These are phyloP conservation scores for Eremobia ochroleuca DNA, from an alignment of 2,888 invertebrate genomes.

Conservation along the genomic window DNA sequence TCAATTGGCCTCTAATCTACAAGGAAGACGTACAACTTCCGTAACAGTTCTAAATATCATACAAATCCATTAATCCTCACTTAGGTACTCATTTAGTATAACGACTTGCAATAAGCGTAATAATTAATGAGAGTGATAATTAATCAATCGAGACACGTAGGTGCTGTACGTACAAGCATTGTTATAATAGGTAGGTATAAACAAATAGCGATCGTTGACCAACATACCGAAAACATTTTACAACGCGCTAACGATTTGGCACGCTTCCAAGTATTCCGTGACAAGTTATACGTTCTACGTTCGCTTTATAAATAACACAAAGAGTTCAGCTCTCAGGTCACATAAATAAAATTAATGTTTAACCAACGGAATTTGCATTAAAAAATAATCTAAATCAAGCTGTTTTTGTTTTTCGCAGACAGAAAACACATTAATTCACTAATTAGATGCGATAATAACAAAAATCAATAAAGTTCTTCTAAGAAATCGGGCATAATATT, in stretches of 20 bases:
- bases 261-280: slow-evolving; percentile 85
- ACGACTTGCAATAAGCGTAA: neutral
- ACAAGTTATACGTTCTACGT: slow-evolving; percentile 83
- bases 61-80: neutral
- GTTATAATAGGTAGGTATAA: slow-evolving; percentile 69
- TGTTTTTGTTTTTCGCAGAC: slow-evolving; percentile 26
- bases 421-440: slow-evolving; percentile 37
- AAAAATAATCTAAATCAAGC: slow-evolving; percentile 49
- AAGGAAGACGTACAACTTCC: slow-evolving; percentile 1
- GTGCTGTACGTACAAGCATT: slow-evolving; percentile 39
- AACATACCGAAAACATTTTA: slow-evolving; percentile 86
- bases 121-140: slow-evolving; percentile 41
- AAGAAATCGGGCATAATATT: slow-evolving; percentile 19
- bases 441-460: slow-evolving; percentile 38
- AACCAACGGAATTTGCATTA: slow-evolving; percentile 69
- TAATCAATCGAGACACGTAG: slow-evolving; percentile 25
- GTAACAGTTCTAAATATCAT: neutral
- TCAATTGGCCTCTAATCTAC: neutral
- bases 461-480: slow-evolving; percentile 39
- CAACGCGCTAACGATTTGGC: slow-evolving; percentile 86
- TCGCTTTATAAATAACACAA: slow-evolving; percentile 82
- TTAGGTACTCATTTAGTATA: neutral
- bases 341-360: slow-evolving; percentile 69
- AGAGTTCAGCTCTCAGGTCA: slow-evolving; percentile 77
- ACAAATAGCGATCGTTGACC: slow-evolving; percentile 85